phyloP scores from a whole-genome alignment of 2,113 vertebrate species.

The Labeo catla region DNA sequence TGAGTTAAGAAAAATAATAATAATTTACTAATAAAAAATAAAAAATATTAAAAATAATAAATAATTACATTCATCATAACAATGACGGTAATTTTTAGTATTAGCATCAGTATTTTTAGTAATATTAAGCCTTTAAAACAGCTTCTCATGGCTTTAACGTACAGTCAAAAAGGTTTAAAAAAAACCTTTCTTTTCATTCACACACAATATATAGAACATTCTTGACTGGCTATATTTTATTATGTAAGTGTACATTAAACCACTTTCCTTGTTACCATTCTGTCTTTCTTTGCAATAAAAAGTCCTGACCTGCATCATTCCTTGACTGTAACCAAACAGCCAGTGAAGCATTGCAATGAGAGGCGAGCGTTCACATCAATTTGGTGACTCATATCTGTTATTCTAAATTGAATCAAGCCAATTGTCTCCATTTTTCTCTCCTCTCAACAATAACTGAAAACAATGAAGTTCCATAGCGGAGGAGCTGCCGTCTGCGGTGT shows the following conservation, averaged over 20 bases:
- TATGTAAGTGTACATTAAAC: constrained; percentile 4
- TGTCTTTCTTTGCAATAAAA: not conserved
- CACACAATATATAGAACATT: not conserved
- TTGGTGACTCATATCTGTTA: constrained; percentile 34
- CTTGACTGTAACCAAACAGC: not conserved
- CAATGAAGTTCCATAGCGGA: constrained; percentile 8
- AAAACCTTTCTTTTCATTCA: not conserved
- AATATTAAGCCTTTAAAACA: not conserved
- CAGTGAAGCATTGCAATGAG: constrained; percentile 28
- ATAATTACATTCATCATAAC: not conserved
- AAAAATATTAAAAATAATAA: not conserved
- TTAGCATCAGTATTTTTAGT: not conserved
- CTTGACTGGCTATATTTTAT: not conserved
- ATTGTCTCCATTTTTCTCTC: constrained; percentile 30
- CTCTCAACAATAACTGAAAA: constrained; percentile 31
- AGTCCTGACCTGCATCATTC: constrained; percentile 11
- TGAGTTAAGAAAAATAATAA: not conserved
- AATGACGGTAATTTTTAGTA: not conserved
- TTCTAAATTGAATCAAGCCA: constrained; percentile 42
- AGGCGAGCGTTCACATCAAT: constrained; percentile 40
- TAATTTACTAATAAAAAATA: not conserved
- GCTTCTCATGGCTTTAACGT: not conserved
- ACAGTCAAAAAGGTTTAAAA: not conserved
- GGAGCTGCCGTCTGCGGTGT: constrained; percentile 9
- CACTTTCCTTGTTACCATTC: constrained; percentile 18